A percentile compares a stretch with the other conserved stretches of the same genome.
Evolutionary conservation across 1,140 invertebrate species (phyloP).

Genomic region (Heliothis subflexa): DNA sequence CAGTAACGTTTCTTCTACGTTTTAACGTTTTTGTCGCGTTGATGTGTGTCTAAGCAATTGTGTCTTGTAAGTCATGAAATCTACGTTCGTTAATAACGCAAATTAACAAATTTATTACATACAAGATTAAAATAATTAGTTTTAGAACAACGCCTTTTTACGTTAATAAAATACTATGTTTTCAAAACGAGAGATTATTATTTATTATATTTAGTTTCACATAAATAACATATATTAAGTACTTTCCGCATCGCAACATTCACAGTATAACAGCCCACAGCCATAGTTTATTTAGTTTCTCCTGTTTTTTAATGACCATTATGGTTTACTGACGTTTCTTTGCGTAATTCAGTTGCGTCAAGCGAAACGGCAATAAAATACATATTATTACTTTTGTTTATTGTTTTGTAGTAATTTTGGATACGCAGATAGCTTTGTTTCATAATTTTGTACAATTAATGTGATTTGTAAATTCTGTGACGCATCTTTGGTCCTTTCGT

Average conservation of each 20-base stretch:
- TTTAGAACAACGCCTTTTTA: no score
- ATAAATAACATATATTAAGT: not conserved
- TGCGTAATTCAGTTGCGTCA: slow-evolving; percentile 5
- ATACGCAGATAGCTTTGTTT: not conserved
- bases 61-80: no score
- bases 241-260: slow-evolving; percentile 9
- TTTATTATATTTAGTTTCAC: not conserved
- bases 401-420: not conserved
- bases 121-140: no score
- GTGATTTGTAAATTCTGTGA: no score
- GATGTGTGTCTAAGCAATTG: no score
- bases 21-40: not conserved
- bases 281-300: not conserved
- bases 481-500: no score
- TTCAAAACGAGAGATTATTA: not conserved
- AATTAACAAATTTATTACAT: no score
- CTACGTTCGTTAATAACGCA: no score
- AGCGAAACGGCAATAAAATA: slow-evolving; percentile 1
- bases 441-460: not conserved
- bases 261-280: not conserved
- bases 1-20: not conserved
- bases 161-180: not conserved
- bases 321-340: not conserved
- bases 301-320: slow-evolving; percentile 1
- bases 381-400: not conserved